Evolutionary conservation across 2,888 invertebrate genomes (phyloP).

Genomic region (Trissonchulus latispiculum): DNA sequence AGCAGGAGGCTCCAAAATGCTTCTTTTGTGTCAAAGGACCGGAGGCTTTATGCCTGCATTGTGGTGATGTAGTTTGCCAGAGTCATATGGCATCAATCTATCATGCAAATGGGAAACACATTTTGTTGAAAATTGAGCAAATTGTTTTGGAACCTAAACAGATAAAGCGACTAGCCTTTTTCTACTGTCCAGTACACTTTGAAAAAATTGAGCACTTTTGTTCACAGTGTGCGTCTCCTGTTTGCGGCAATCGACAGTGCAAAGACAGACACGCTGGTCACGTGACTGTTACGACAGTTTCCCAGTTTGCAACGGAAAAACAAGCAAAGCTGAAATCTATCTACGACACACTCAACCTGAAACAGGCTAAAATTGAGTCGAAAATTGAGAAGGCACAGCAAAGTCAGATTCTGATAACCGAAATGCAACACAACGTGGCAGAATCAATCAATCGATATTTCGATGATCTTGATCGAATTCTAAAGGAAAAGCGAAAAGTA

Average conservation of each 20-base stretch:
- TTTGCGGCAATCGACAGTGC: not conserved
- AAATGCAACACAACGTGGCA: conserved; percentile 14
- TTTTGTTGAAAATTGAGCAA: not conserved
- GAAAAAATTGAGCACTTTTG: not conserved
- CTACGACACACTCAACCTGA: not conserved
- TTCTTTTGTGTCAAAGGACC: not conserved
- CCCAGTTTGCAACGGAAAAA: not conserved
- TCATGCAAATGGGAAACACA: conserved; percentile 3
- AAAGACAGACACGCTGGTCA: not conserved
- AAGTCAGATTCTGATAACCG: not conserved
- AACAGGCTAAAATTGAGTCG: not conserved
- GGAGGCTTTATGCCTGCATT: conserved; percentile 1
- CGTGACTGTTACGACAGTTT: not conserved
- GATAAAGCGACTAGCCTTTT: not conserved
- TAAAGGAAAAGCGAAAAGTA: not conserved
- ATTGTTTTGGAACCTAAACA: conserved; percentile 7
- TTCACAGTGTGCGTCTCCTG: not conserved
- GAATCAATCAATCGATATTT: conserved; percentile 19
- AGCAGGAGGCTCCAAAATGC: not conserved
- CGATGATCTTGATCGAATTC: not conserved
- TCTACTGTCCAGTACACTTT: not conserved
- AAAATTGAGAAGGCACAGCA: not conserved
- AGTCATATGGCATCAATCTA: not conserved
- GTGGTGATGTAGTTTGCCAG: not conserved
- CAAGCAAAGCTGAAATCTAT: not conserved